Base-by-base conservation (phyloP, 92 coral and sea anemone genomes). In the Palythoa grandiflora region DNA sequence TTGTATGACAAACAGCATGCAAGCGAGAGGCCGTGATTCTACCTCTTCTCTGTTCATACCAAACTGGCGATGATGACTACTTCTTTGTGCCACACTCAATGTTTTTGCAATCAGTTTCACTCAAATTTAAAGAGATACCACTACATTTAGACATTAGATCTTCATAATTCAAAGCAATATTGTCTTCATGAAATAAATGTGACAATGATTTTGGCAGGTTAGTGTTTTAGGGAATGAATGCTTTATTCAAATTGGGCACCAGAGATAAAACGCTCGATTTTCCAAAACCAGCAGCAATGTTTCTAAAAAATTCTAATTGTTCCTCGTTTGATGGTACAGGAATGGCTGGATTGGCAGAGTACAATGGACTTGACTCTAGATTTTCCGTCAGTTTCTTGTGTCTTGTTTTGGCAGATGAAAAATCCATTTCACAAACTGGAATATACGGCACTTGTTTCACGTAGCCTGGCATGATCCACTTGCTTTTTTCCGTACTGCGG, bases 391-490 rank as follows among this genome's bases (percentile, higher is more conserved):
- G 90, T 50, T 87, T 52, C 37, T 77, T 59, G 68, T 78, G 60
- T 51, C 50, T 81, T 35, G 72, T 91, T 85, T 91, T 91, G 1
- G 92, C 83, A 15, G 96, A 93, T 35, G 89, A 61, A 73, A 93
- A 87, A 65, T 88, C 90, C 72, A 91, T 84, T 48, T 93, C 93
- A 71, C 90, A 52, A 63, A 93, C 87, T 60, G 86, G 79, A 35
- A 77, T 35, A 78, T 87, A 83, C 16, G 93, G 91, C 51, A 93
- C 87, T 47, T 84, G 70, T 38, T 84, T 91, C 55, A 88, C 78
- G 61, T 88, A 81, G 6, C 90, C 60, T 17, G 92, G 93, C 50
- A 93, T 38, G 20, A 84, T 40, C 94, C 94, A 89, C 11, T 70
- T 91, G 77, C 87, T 84, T 73, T 72, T 78, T 35, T 78, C 87